phyloP scores from a whole-genome alignment of 2,113 vertebrate genomes.

The Emydura subglobosa region DNA sequence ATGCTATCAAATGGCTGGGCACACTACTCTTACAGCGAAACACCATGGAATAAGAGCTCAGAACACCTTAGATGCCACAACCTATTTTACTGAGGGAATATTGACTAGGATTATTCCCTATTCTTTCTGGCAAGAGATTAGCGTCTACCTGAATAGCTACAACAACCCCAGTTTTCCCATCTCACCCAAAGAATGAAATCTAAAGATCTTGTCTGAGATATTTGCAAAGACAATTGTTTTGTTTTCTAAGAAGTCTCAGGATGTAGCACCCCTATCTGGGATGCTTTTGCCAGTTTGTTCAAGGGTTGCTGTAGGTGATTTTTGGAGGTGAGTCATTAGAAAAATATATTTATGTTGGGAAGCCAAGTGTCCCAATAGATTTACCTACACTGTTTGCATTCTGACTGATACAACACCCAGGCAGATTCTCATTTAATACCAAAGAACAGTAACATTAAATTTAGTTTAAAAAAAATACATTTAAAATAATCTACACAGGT shows the following conservation, averaged over 20 bases:
- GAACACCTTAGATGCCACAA: background rate
- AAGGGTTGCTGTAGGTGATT: slow-evolving; percentile 46
- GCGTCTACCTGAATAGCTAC: background rate
- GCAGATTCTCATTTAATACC: background rate
- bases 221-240: slow-evolving; percentile 31
- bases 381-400: slow-evolving; percentile 4
- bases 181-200: background rate
- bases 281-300: slow-evolving; percentile 31
- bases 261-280: slow-evolving; percentile 8
- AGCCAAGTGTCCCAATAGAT: slow-evolving; percentile 37
- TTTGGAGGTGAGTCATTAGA: slow-evolving; percentile 63
- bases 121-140: background rate
- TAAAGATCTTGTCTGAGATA: background rate
- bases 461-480: background rate
- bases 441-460: background rate
- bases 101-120: background rate
- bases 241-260: slow-evolving; percentile 47
- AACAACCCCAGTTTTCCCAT: background rate
- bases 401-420: slow-evolving; percentile 24
- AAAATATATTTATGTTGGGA: slow-evolving; percentile 59
- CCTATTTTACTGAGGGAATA: background rate
- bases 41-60: background rate
- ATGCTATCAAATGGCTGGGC: background rate
- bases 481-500: background rate
- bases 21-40: background rate